Percentiles rank a stretch among this genome's conserved stretches.
phyloP scores from a whole-genome alignment of 2,113 vertebrate genomes.

The Bujurquina vittata region DNA sequence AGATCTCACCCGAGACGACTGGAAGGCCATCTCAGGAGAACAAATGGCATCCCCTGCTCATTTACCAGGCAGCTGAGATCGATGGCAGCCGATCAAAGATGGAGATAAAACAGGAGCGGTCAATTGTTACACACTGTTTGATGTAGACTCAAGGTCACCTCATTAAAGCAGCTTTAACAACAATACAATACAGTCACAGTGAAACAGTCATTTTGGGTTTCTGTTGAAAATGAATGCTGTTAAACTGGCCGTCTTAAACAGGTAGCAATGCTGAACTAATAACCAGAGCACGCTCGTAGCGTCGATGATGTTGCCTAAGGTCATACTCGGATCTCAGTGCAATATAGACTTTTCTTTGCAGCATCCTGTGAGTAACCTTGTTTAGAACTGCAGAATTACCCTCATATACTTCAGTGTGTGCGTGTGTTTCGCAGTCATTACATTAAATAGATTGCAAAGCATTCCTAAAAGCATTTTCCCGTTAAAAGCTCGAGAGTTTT shows the following conservation, averaged over 20 bases:
- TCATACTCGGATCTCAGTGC: not conserved
- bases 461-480: conserved; percentile 49
- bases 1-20: conserved; percentile 50
- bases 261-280: not conserved
- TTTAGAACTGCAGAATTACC: conserved; percentile 37
- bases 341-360: conserved; percentile 22
- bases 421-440: conserved; percentile 29
- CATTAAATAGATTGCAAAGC: conserved; percentile 53
- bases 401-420: not conserved
- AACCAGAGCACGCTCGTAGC: not conserved
- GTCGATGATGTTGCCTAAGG: conserved; percentile 22
- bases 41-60: conserved; percentile 56
- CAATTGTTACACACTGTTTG: conserved; percentile 37
- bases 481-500: conserved; percentile 56
- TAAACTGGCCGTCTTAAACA: not conserved
- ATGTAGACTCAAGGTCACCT: conserved; percentile 54
- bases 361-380: conserved; percentile 2
- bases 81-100: conserved; percentile 65
- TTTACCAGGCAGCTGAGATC: conserved; percentile 63
- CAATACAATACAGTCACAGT: not conserved
- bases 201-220: not conserved
- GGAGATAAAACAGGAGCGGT: conserved; percentile 57
- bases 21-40: conserved; percentile 22
- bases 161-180: conserved; percentile 10
- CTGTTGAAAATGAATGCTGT: not conserved